Evolutionary conservation across 1,140 invertebrate genomes (phyloP).

Genomic region (Aricia agestis): DNA sequence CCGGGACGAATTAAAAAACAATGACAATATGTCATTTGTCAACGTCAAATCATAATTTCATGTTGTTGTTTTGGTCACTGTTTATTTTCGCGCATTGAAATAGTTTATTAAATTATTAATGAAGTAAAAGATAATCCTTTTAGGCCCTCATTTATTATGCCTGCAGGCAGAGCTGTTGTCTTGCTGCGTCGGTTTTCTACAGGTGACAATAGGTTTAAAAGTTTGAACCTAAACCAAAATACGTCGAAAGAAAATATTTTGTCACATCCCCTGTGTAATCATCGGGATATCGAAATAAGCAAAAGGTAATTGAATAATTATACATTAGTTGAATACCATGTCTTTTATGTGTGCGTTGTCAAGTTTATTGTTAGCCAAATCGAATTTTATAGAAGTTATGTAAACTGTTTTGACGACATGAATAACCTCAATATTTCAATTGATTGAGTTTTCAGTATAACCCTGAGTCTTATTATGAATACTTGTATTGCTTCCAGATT

Average conservation of each 20-base stretch:
- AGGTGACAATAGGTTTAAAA: slow-evolving; percentile 63
- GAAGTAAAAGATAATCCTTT: not conserved
- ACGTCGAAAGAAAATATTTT: slow-evolving; percentile 47
- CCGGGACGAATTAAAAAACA: no score
- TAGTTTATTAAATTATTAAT: slow-evolving; percentile 1
- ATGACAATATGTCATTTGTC: slow-evolving; percentile 19
- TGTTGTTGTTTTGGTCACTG: slow-evolving; percentile 9
- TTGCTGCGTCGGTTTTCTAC: slow-evolving; percentile 64
- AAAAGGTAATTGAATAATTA: slow-evolving; percentile 52
- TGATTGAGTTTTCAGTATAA: not conserved
- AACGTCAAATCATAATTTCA: slow-evolving; percentile 7
- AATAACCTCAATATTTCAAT: not conserved
- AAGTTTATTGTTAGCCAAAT: not conserved
- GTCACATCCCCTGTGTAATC: slow-evolving; percentile 46
- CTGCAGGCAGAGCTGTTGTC: slow-evolving; percentile 61
- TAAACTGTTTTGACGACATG: not conserved
- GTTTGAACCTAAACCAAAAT: slow-evolving; percentile 58
- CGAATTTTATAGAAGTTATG: slow-evolving; percentile 1
- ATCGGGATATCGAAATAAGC: slow-evolving; percentile 50
- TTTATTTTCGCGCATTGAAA: slow-evolving; percentile 1
- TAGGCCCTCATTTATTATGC: slow-evolving; percentile 54
- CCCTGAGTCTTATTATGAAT: slow-evolving; percentile 1
- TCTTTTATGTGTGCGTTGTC: not conserved
- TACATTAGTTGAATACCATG: not conserved
- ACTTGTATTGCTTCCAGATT: slow-evolving; percentile 10